Evolutionary conservation across 1,140 invertebrate species (phyloP), one percentile per base, ranked within the genome.

Genomic region (Amphibalanus amphitrite): DNA sequence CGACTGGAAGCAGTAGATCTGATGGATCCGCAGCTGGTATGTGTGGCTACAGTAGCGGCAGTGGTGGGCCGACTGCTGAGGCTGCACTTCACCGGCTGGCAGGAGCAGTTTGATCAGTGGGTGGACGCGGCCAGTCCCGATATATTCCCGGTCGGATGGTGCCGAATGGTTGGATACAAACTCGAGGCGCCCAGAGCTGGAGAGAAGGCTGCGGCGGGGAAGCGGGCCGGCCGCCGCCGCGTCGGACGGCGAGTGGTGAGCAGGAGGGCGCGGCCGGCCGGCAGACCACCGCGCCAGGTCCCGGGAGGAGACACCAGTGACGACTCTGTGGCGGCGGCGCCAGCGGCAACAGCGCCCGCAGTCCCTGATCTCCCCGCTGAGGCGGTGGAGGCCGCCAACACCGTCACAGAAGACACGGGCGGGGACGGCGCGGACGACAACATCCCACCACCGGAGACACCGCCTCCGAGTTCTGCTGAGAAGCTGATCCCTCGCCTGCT

Each of bases 131-230:
- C 93, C 77, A 94, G 92, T 75, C 90, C 93, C 0, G 95, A 98
- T 80, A 90, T 98, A 75, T 98, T 96, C 83, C 95, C 95, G 8
- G 91, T 97, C 69, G 95, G 95, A 3, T 98, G 94, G 93, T 96
- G 93, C 81, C 88, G 96, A 75, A 84, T 95, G 30, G 92, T 97
- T 6, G 88, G 88, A 13, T 93, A 97, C 79, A 89, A 89, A 77
- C 83, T 97, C n/a, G 94, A 97, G 83, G 90, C 90, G 33, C 94
- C 94, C 29, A 85, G 77, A 64, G 73, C 75, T 38, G 74, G 78
- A 78, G 74, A 71, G 72, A 72, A 69, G 47, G 69, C n/a, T n/a
- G n/a, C 71, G 59, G 69, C 71, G 26, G 64, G 70, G 25, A 75
- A 71, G 40, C 69, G 74, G 28, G 69, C 71, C 67, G 74, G 74